Conservation (phyloP, 2,888 invertebrate species). For the Apodemia hepburni region DNA sequence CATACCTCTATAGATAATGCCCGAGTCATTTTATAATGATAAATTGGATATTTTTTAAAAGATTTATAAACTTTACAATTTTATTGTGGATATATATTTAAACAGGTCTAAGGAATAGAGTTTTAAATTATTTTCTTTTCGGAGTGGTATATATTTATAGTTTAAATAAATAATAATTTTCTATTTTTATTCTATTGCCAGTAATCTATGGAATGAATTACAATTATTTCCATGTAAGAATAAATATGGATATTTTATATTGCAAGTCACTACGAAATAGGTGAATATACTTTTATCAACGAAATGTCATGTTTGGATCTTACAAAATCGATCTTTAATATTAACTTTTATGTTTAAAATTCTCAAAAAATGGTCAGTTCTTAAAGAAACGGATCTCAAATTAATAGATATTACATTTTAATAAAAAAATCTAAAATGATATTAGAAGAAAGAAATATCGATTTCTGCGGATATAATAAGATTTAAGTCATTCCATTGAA, state of each 20-base stretch:
- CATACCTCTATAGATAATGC: conserved; percentile 49
- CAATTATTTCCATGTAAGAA: conserved; percentile 43
- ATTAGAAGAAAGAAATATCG: conserved; percentile 6
- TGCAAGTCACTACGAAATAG: conserved; percentile 36
- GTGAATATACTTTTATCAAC: not conserved
- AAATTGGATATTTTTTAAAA: conserved; percentile 77
- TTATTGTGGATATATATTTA: conserved; percentile 51
- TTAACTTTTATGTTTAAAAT: conserved; percentile 22
- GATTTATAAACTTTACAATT: conserved; percentile 71
- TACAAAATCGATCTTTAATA: conserved; percentile 11
- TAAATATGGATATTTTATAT: conserved; percentile 38
- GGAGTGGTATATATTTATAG: conserved; percentile 63
- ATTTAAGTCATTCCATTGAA: conserved; percentile 66
- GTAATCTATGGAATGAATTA: conserved; percentile 35
- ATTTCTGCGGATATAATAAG: conserved; percentile 40
- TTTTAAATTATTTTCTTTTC: conserved; percentile 67
- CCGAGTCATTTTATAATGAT: conserved; percentile 61
- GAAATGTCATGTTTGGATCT: conserved; percentile 11
- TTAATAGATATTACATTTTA: conserved; percentile 6
- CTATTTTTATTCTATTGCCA: conserved; percentile 53
- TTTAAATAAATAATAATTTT: conserved; percentile 60
- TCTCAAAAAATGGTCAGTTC: conserved; percentile 13
- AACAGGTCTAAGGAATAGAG: conserved; percentile 66
- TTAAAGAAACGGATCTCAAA: conserved; percentile 12
- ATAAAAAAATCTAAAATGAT: conserved; percentile 2